phyloP scores from a whole-genome alignment of 2,888 invertebrate species.

The Luperina nickerlii region DNA sequence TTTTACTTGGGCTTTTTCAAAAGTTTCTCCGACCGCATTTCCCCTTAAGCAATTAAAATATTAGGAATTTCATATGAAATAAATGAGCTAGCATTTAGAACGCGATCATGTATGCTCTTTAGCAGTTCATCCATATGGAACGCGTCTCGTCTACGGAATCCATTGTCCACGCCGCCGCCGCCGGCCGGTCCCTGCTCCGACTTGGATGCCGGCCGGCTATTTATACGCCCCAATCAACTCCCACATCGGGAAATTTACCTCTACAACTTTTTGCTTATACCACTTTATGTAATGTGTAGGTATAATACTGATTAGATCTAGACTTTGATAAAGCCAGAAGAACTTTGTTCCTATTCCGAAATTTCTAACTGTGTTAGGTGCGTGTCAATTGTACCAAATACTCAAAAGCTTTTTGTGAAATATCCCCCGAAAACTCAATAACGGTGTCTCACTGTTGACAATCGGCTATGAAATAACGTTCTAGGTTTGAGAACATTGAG shows the following conservation, averaged over 20 bases:
- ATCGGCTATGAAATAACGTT: conserved; percentile 68
- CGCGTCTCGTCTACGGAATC: conserved; percentile 87
- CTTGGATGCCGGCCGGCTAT: conserved; percentile 82
- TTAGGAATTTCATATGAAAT: conserved; percentile 65
- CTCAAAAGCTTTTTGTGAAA: conserved; percentile 49
- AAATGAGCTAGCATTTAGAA: conserved; percentile 72
- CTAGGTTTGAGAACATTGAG: conserved; percentile 70
- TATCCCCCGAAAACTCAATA: conserved; percentile 39
- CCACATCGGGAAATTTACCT: conserved; percentile 78
- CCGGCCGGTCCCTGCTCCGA: conserved; percentile 63
- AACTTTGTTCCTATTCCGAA: conserved; percentile 1
- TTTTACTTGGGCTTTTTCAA: too few species aligned
- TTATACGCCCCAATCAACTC: conserved; percentile 84
- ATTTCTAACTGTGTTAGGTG: conserved; percentile 25
- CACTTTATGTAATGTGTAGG: conserved; percentile 67
- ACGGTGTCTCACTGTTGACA: conserved; percentile 70
- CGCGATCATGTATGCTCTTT: conserved; percentile 82
- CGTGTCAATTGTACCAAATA: conserved; percentile 48
- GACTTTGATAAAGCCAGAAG: neutral
- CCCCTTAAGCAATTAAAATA: conserved; percentile 53
- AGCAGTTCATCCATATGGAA: conserved; percentile 88
- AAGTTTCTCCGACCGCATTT: too few species aligned
- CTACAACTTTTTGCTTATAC: conserved; percentile 68
- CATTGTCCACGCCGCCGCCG: conserved; percentile 85
- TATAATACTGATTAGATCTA: conserved; percentile 9